Base-by-base conservation (phyloP, 2,113 vertebrate genomes). In the Pogona vitticeps region DNA sequence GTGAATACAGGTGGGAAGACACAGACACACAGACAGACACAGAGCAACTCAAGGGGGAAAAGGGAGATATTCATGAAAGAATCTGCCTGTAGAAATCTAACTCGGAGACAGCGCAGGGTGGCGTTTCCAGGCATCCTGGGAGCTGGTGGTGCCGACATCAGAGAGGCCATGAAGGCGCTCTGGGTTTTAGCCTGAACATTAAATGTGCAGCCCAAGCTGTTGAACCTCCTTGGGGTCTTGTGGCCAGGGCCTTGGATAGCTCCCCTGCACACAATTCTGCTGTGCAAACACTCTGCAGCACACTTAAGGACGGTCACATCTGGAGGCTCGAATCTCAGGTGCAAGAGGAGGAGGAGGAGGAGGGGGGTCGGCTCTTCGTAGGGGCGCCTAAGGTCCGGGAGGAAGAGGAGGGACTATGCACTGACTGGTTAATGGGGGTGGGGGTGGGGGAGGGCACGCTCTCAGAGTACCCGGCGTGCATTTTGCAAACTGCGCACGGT, bases 1-100 rank as follows among this genome's bases (percentile, higher is more conserved):
- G 98, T 99, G 98, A 99, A 99, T 96, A 96, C 95, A 94, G 94
- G 96, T 97, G 96, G 79, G 58, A 87, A 82, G 33, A 86, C 36
- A 73, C 15, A 61, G 33, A 73, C 36, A 38, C 61, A 76, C 75
- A 84, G 59, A 84, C 73, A 84, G 58, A 76, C 21, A 42, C 67
- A 82, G 63, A 82, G 28, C n/a, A 31, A 65, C 23, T n/a, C 33
- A n/a, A 84, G 58, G 36, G 26, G 65, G 5, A n/a, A 40, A 31
- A 28, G 36, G 17, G 70, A 7, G 26, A 36, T 26, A 75, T 31
- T 20, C 18, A 5, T 36, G 12, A 17, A 52, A 52, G 73, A 52
- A 5, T 52, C 10, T 5, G 5, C 46, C 46, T 52, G 46, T 10
- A n/a, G n/a, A n/a, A n/a, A 73, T 36, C 46, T 79, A 70, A 90